Conservation (phyloP, 2,113 vertebrate species). For the Ibidorhyncha struthersii region DNA sequence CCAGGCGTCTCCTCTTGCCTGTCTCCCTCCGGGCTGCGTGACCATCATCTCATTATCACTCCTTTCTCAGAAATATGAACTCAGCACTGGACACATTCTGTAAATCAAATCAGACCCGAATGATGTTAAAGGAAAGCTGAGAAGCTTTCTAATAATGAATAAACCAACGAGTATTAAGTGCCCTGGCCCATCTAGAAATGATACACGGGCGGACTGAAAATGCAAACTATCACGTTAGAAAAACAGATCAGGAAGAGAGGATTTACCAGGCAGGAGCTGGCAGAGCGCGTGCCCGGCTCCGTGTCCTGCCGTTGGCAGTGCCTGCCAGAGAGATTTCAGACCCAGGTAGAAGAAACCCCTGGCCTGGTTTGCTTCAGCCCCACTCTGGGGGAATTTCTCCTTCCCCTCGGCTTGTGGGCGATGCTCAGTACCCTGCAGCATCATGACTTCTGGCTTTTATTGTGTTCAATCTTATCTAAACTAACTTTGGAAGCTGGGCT, state of each 20-base stretch:
- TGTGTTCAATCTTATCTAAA: neutral
- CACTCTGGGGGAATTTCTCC: rapidly evolving
- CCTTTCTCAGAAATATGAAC: neutral
- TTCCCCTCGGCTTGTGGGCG: neutral
- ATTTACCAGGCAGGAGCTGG: neutral
- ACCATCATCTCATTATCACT: neutral
- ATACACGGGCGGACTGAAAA: neutral
- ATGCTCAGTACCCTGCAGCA: neutral
- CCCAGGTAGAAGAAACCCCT: neutral
- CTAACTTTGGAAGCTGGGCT: neutral
- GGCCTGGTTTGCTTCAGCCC: neutral
- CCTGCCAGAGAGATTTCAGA: neutral
- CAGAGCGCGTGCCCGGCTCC: neutral
- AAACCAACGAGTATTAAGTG: neutral
- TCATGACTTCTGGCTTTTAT: neutral
- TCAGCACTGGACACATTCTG: neutral
- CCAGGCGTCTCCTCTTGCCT: neutral
- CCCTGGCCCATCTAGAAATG: neutral
- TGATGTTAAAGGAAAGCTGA: neutral
- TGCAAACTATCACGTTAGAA: neutral
- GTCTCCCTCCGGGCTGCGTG: neutral
- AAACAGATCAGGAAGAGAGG: neutral
- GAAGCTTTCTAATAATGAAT: neutral
- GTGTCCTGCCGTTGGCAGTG: neutral
- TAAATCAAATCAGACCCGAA: neutral